These are phyloP conservation scores for Epinephelus fuscoguttatus DNA, from an alignment of 2,113 vertebrate species.

Conservation along the genomic window DNA sequence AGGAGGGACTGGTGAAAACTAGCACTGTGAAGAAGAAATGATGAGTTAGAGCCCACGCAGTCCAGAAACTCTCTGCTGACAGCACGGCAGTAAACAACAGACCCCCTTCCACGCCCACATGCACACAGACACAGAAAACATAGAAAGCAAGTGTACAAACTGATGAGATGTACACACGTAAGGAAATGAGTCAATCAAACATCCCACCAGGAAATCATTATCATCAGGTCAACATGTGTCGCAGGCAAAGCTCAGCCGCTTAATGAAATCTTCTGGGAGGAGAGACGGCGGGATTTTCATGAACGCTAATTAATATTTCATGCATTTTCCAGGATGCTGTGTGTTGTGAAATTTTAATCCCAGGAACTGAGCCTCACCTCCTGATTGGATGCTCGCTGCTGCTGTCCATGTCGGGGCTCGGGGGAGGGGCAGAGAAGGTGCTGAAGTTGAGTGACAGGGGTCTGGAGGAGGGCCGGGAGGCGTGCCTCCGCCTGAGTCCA, in stretches of 20 bases:
- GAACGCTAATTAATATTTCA: constrained; percentile 65
- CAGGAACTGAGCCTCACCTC: constrained; percentile 75
- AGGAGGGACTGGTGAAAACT: constrained; percentile 14
- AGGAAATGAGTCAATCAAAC: constrained; percentile 50
- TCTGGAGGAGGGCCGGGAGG: constrained; percentile 78
- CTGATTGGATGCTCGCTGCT: constrained; percentile 84
- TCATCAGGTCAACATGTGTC: constrained; percentile 44
- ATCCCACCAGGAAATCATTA: constrained; percentile 51
- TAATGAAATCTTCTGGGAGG: constrained; percentile 47
- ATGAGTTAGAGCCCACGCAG: constrained; percentile 59
- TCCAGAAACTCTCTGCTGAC: constrained; percentile 51
- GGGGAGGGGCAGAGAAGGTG: constrained; percentile 82
- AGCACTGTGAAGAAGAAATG: constrained; percentile 3
- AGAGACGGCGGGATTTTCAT: constrained; percentile 34
- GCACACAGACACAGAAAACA: constrained; percentile 30
- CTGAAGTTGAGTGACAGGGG: constrained; percentile 85
- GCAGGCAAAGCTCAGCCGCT: constrained; percentile 36
- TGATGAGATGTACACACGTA: constrained; percentile 36
- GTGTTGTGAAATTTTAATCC: constrained; percentile 60
- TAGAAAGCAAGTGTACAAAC: constrained; percentile 12
- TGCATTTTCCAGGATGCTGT: constrained; percentile 46
- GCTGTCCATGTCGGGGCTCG: constrained; percentile 82
- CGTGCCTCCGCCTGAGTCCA: constrained; percentile 80
- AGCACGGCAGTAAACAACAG: constrained; percentile 57
- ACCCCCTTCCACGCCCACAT: constrained; percentile 33